Evolutionary conservation across 1,140 invertebrate species (phyloP).

Genomic region (Drosophila nasuta): DNA sequence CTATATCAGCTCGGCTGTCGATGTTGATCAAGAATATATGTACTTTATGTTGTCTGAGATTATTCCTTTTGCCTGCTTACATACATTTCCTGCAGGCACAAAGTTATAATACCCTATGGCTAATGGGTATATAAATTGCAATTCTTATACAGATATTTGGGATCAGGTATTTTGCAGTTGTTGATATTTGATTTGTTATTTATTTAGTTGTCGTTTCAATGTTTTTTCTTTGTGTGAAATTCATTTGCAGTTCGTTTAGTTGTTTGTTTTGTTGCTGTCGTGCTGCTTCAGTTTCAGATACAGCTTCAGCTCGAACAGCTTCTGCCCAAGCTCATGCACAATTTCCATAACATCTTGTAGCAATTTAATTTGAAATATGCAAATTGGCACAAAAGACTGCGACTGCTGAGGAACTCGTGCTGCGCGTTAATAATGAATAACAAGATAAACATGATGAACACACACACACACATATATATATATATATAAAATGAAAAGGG

Average conservation of each 20-base stretch:
- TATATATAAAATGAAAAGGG: neutral
- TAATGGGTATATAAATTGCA: no score
- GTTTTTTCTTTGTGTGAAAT: conserved; percentile 11
- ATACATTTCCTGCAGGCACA: no score
- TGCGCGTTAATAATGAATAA: conserved; percentile 50
- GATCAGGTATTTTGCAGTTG: neutral
- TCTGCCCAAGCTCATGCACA: conserved; percentile 13
- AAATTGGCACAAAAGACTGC: conserved; percentile 42
- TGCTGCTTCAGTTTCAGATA: neutral
- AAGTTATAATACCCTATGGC: no score
- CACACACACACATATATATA: neutral
- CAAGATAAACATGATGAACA: conserved; percentile 44
- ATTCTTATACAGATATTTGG: neutral
- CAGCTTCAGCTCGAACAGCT: neutral
- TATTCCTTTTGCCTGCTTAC: no score
- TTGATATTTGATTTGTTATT: neutral
- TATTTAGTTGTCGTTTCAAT: neutral
- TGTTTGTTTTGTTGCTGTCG: neutral
- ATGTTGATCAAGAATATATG: no score
- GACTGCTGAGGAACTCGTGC: conserved; percentile 24
- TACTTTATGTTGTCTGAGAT: no score
- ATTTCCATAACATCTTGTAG: conserved; percentile 44
- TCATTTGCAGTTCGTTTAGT: conserved; percentile 21
- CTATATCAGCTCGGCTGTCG: no score
- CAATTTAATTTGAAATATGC: conserved; percentile 57